Base-by-base conservation (phyloP, 92 coral and sea anemone species). In the Palythoa caribaeorum region DNA sequence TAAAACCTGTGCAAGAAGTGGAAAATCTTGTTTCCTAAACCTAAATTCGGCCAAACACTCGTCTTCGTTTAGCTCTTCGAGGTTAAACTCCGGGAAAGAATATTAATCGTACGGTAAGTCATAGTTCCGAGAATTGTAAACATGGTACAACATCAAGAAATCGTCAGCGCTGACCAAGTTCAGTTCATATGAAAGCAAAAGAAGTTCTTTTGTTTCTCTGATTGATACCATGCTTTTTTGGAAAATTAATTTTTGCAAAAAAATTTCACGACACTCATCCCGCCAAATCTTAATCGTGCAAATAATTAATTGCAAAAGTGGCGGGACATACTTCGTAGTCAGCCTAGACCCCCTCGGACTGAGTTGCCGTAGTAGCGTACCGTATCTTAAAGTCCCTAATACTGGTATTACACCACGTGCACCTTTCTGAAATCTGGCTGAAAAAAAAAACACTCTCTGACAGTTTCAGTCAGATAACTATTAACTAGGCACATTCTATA, bases 41-140 rank as follows among this genome's bases (percentile, higher is more conserved):
- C 62, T 47, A 20, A 50, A 76, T 36, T 76, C 80, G 12, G 80
- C 65, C 80, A 76, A 76, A 19, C 80, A 76, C 36, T 52, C 80
- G 39, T 76, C 80, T 76, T 71, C 76, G 16, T 71, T 9, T 3
- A 71, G 13, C 48, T 71, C 50, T 13, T 71, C 76, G 38, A 71
- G 76, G 37, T 37, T 38, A 13, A 71, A 36, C 76, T 71, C 76
- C 2, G n/a, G 48, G 50, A 35, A 71, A 19, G 50, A 71, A 71
- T 38, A n/a, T n/a, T n/a, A n/a, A n/a, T n/a, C 37, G 15, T 71
- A 71, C 37, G 76, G 76, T 54, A 54, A 73, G 47, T 73, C 78
- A 6, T 14, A 73, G 37, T 40, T 73, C 55, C 17, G 54, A 14
- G 53, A 73, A n/a, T 2, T 40, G 54, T 40, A 15, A 40, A 1